Percentiles rank a stretch among this genome's conserved stretches.
phyloP scores from a whole-genome alignment of 2,888 invertebrate species.

The Tinea trinotella region DNA sequence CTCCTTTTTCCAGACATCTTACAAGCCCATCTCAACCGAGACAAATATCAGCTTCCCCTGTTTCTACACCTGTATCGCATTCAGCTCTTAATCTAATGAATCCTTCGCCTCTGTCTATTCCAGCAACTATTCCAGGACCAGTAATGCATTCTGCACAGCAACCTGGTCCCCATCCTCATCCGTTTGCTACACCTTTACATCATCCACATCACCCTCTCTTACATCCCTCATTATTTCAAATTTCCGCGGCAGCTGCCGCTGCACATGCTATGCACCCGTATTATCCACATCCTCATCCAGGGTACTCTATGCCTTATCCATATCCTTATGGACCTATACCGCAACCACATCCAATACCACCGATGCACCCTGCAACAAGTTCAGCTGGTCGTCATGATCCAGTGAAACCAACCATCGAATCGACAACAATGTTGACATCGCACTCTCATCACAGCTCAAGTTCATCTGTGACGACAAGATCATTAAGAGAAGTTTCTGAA shows the following conservation, averaged over 20 bases:
- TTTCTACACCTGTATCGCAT: slow-evolving; percentile 67
- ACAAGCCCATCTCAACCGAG: slow-evolving; percentile 63
- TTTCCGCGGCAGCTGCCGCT: slow-evolving; percentile 73
- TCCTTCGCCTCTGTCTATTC: slow-evolving; percentile 72
- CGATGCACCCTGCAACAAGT: slow-evolving; percentile 69
- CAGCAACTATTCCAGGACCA: slow-evolving; percentile 77
- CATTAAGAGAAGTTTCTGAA: slow-evolving; percentile 73
- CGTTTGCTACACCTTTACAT: slow-evolving; percentile 78
- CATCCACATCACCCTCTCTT: slow-evolving; percentile 82
- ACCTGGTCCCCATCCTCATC: slow-evolving; percentile 77
- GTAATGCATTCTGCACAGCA: slow-evolving; percentile 84
- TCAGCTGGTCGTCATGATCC: slow-evolving; percentile 62
- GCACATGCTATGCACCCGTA: slow-evolving; percentile 80
- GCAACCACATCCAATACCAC: slow-evolving; percentile 82
- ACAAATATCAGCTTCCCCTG: slow-evolving; percentile 64
- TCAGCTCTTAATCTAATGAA: slow-evolving; percentile 76
- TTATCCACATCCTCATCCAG: slow-evolving; percentile 78
- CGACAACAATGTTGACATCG: slow-evolving; percentile 77
- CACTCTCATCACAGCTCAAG: slow-evolving; percentile 73
- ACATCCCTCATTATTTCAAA: slow-evolving; percentile 74
- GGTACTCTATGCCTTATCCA: slow-evolving; percentile 79
- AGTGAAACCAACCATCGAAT: slow-evolving; percentile 72
- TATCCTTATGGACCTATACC: slow-evolving; percentile 82
- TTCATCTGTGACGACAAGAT: slow-evolving; percentile 79
- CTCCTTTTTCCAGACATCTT: slow-evolving; percentile 64